Base-by-base conservation (phyloP, 2,113 vertebrate genomes). In the Oplegnathus fasciatus region DNA sequence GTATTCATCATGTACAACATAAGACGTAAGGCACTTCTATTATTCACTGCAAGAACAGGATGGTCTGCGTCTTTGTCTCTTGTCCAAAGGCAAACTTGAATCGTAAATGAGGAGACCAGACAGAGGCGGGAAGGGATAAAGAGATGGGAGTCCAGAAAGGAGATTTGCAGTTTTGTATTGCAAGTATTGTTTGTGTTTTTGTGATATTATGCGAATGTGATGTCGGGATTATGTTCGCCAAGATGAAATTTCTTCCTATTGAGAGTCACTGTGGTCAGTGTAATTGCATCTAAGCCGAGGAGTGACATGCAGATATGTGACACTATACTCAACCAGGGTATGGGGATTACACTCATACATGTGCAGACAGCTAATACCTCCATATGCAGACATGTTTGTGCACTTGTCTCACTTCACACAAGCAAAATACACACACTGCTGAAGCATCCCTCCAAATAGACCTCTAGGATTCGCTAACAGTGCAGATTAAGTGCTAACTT, bases 401-500 rank as follows among this genome's bases (percentile, higher is more conserved):
- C 14, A 1, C 48, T 37, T n/a, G 20, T 64, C 20, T 78, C 44
- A 28, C 37, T 24, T 5, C 34, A n/a, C 46, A 64, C 32, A 48
- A 52, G 32, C 11, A 58, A 13, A 65, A 44, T 9, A n/a, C 14
- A 44, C 30, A 83, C 34, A 30, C 32, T 3, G 57, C n/a, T 50
- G 32, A 78, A 70, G 65, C 34, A 22, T 71, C 34, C 54, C 75
- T 70, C 40, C 20, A 83, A 83, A 79, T 52, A 86, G 65, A 87
- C 64, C 85, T 84, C 44, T 42, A 75, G 52, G 30, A 81, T 84
- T 71, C 15, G 78, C 90, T 75, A 79, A 85, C 52, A 78, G 75
- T 84, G 85, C 79, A 86, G 84, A 86, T 90, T 81, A 85, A 69
- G 74, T 58, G 3, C 52, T 73, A 26, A 85, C 44, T 84, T 28